Conservation (phyloP, 92 coral and sea anemone species). For the Meandrina meandrites region DNA sequence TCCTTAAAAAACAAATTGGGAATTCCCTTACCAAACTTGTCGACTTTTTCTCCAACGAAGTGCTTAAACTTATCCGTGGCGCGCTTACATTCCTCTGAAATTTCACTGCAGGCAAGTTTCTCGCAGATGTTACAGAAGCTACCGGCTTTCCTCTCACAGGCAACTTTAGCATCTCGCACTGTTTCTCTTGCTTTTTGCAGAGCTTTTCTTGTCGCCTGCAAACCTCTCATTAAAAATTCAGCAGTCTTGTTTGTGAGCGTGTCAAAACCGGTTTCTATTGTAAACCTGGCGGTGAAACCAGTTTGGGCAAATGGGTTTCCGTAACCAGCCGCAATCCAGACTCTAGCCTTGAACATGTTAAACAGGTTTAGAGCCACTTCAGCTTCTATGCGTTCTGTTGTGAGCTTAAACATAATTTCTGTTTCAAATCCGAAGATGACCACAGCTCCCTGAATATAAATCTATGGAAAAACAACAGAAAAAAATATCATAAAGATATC, state of each 20-base stretch:
- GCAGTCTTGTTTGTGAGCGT: constrained; percentile 57
- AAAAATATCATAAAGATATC: too few relatives aligned
- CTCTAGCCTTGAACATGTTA: constrained; percentile 51
- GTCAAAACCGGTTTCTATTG: constrained; percentile 55
- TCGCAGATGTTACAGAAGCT: constrained; percentile 55
- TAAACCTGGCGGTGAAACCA: constrained; percentile 54
- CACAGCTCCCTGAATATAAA: constrained; percentile 63
- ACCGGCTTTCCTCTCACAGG: constrained; percentile 62
- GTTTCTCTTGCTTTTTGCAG: constrained; percentile 46
- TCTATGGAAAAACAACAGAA: constrained; percentile 16
- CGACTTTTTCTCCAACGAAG: constrained; percentile 55
- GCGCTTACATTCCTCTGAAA: constrained; percentile 54
- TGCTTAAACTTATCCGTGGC: constrained; percentile 68
- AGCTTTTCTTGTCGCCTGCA: constrained; percentile 58
- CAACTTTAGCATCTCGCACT: constrained; percentile 51
- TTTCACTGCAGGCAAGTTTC: constrained; percentile 39
- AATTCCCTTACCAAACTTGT: constrained; percentile 55
- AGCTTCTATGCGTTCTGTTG: constrained; percentile 63
- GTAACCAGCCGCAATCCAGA: constrained; percentile 54
- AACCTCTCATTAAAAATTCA: constrained; percentile 21
- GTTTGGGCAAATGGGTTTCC: constrained; percentile 49
- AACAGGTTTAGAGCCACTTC: constrained; percentile 57
- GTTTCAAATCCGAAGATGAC: constrained; percentile 65
- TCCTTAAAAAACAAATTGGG: neutral
- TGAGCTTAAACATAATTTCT: constrained; percentile 56